These are phyloP conservation scores for Scomber scombrus DNA, from an alignment of 2,113 vertebrate species.

Conservation along the genomic window DNA sequence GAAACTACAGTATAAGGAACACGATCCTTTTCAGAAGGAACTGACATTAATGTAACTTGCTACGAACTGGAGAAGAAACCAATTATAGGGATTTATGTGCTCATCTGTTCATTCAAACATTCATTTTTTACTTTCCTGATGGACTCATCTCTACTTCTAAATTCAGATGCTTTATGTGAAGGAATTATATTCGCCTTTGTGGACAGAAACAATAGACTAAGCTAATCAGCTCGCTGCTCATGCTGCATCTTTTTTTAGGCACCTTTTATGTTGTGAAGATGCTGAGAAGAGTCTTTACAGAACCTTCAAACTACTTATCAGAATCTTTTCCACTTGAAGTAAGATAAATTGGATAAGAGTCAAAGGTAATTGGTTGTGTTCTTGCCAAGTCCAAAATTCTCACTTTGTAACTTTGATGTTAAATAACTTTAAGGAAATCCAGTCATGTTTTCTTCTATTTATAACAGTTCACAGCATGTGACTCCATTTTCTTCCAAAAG, in stretches of 20 bases:
- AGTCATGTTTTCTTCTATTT: slow-evolving; percentile 28
- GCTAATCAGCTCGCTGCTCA: background rate
- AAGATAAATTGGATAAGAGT: background rate
- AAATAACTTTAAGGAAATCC: slow-evolving; percentile 23
- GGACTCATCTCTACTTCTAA: background rate
- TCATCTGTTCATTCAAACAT: background rate
- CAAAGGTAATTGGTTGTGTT: background rate
- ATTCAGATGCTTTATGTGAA: background rate
- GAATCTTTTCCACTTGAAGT: background rate
- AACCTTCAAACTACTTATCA: slow-evolving; percentile 5
- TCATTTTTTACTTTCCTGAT: background rate
- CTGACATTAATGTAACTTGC: background rate
- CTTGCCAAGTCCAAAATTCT: background rate
- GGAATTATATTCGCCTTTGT: background rate
- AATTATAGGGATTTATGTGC: background rate
- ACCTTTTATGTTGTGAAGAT: background rate
- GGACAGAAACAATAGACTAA: background rate
- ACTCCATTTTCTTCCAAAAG: slow-evolving; percentile 34
- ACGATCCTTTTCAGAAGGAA: too few relatives aligned
- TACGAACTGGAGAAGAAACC: background rate
- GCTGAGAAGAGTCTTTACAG: background rate
- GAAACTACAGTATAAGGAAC: too few relatives aligned
- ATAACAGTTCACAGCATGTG: slow-evolving; percentile 38
- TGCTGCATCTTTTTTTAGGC: background rate
- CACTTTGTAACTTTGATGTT: slow-evolving; percentile 6